Percentiles rank a stretch among this genome's conserved stretches.
phyloP scores from a whole-genome alignment of 2,888 invertebrate genomes.

The Diaphora mendica region DNA sequence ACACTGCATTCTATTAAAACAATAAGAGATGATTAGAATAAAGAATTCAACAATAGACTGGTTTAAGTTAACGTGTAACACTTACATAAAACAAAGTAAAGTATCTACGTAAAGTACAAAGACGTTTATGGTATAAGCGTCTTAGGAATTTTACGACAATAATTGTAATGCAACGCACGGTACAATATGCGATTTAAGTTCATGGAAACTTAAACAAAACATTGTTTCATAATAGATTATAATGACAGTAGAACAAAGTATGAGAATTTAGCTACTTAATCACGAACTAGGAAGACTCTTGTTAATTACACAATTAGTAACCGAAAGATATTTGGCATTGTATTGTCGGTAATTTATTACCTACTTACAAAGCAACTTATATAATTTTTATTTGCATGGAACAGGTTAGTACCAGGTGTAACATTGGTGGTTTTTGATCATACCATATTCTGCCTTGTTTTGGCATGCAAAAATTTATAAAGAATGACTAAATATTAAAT shows the following conservation, averaged over 20 bases:
- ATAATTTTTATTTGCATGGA: too few species aligned
- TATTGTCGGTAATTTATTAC: constrained; percentile 31
- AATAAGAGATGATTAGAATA: not conserved
- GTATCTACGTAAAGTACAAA: too few species aligned
- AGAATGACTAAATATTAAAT: not conserved
- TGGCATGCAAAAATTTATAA: too few species aligned
- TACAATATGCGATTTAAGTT: constrained; percentile 22
- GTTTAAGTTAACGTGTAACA: not conserved
- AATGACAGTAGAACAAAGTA: constrained; percentile 36
- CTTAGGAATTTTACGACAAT: constrained; percentile 5
- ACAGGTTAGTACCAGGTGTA: too few species aligned
- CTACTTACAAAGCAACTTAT: not conserved
- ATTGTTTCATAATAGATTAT: constrained; percentile 46
- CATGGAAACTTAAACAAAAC: constrained; percentile 41
- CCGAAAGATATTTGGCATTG: constrained; percentile 41
- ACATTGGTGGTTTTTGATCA: too few species aligned
- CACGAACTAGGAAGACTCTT: constrained; percentile 61
- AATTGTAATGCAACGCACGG: constrained; percentile 10
- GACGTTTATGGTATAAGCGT: not conserved
- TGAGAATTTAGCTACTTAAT: constrained; percentile 43
- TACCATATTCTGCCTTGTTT: too few species aligned
- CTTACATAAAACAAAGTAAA: too few species aligned
- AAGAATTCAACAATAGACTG: not conserved
- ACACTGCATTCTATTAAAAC: not conserved
- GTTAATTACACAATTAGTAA: constrained; percentile 61